Base-by-base conservation (phyloP, 2,797 vertebrate genomes). In the Poecilia wingei region DNA sequence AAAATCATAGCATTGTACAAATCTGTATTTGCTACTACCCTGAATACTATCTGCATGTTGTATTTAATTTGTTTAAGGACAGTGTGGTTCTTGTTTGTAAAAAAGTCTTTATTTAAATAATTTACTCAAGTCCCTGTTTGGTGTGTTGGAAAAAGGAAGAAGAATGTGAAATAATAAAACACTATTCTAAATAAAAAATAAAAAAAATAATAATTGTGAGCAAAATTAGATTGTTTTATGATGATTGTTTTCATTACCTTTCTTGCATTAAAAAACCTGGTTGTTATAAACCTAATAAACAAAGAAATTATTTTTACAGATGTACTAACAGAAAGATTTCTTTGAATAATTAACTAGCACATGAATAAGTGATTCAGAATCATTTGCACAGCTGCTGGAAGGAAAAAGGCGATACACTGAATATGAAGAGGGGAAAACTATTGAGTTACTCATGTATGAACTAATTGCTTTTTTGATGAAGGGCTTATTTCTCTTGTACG, bases 381-480 rank as follows among this genome's bases (percentile, higher is more conserved):
- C 22, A 31, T 79, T 77, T 76, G 25, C 57, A 57, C 18, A 16
- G 61, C 70, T 69, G 69, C 70, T 74, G n/a, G 59, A 25, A 74
- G 45, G 43, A 76, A 79, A 76, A 43, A 36, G 61, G 41, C 25
- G n/a, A 79, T 46, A 46, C 3, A 18, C 47, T 77, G 78, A 76
- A 69, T 73, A 83, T 49, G 49, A 79, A 76, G 74, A 53, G 39
- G 31, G 57, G 41, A 41, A 70, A 49, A 68, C 46, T 72, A 72
- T 68, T 55, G 45, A 79, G 59, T 49, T 76, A 74, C 70, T 74
- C 39, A n/a, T 53, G 53, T 66, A 53, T 66, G 28, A 33, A 78
- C 70, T 77, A 80, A 77, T 80, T 71, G n/a, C 75, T 72, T 84
- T 74, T 55, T 43, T 51, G 43, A 68, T 69, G 57, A 78, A 84